Percentiles rank a stretch among this genome's conserved stretches.
phyloP scores from a whole-genome alignment of 2,113 vertebrate genomes.

The Zosterops pallidus region DNA sequence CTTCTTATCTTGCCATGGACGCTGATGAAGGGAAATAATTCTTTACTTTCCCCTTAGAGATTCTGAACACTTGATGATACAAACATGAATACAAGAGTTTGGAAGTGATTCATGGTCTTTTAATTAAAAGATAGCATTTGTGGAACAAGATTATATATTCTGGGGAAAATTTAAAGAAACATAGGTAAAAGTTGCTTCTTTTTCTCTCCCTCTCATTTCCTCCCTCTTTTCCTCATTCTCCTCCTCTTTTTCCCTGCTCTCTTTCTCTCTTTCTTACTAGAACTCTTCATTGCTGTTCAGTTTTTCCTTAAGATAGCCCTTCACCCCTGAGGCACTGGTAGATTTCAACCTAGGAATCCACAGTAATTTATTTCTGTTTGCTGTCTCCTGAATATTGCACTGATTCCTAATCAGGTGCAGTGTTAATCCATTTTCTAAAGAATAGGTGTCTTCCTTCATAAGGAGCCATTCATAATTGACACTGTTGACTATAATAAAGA shows the following conservation, averaged over 20 bases:
- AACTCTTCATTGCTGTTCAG: neutral
- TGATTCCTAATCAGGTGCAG: neutral
- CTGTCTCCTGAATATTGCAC: neutral
- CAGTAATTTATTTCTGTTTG: neutral
- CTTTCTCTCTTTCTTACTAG: neutral
- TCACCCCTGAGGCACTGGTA: neutral
- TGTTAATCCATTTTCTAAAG: conserved; percentile 13
- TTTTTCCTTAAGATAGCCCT: neutral
- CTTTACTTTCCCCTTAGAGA: neutral
- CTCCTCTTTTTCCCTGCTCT: neutral
- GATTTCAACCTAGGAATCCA: neutral
- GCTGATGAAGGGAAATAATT: neutral
- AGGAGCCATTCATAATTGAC: neutral
- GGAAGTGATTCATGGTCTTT: neutral
- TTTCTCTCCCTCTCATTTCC: neutral
- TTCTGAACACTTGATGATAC: neutral
- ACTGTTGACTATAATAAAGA: neutral
- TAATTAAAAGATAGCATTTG: neutral
- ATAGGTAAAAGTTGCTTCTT: neutral
- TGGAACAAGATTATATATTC: neutral
- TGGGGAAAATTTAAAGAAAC: neutral
- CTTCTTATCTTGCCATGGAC: neutral
- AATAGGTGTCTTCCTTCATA: neutral
- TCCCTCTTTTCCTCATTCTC: neutral
- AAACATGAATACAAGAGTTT: neutral